Evolutionary conservation across 2,797 vertebrate genomes (phyloP).

Genomic region (Acanthurus tractus): DNA sequence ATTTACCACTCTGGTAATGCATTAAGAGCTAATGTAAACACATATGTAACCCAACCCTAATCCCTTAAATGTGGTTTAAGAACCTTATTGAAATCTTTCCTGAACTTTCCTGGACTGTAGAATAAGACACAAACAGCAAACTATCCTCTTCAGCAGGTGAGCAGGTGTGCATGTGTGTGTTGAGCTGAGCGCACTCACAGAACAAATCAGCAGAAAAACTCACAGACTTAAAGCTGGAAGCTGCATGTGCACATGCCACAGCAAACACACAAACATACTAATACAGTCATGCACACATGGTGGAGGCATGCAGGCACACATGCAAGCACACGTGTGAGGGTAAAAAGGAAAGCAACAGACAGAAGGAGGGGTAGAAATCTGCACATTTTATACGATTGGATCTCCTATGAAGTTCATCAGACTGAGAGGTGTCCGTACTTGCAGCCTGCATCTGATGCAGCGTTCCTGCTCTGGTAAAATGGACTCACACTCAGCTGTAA

Average conservation of each 20-base stretch:
- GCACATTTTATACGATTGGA: constrained; percentile 44
- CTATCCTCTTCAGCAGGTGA: neutral
- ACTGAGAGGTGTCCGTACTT: constrained; percentile 55
- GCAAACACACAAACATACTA: constrained; percentile 52
- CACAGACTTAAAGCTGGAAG: constrained; percentile 20
- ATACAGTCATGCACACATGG: constrained; percentile 65
- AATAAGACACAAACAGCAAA: constrained; percentile 1
- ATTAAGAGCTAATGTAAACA: no score
- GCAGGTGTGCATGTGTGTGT: neutral
- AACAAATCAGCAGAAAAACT: neutral
- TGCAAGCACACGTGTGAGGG: constrained; percentile 19
- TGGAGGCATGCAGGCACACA: constrained; percentile 56
- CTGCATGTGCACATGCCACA: constrained; percentile 9
- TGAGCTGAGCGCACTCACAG: neutral
- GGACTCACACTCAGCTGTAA: constrained; percentile 31
- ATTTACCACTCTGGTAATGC: no score
- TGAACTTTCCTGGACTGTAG: neutral
- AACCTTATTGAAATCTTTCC: neutral
- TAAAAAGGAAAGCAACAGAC: constrained; percentile 19
- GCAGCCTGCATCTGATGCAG: constrained; percentile 19
- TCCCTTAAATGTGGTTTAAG: neutral
- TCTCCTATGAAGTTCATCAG: constrained; percentile 50
- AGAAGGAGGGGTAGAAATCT: constrained; percentile 46
- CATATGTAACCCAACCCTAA: neutral
- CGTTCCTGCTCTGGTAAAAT: constrained; percentile 40